Evolutionary conservation across 1,140 invertebrate genomes (phyloP).

Genomic region (Hypsibius dujardini): DNA sequence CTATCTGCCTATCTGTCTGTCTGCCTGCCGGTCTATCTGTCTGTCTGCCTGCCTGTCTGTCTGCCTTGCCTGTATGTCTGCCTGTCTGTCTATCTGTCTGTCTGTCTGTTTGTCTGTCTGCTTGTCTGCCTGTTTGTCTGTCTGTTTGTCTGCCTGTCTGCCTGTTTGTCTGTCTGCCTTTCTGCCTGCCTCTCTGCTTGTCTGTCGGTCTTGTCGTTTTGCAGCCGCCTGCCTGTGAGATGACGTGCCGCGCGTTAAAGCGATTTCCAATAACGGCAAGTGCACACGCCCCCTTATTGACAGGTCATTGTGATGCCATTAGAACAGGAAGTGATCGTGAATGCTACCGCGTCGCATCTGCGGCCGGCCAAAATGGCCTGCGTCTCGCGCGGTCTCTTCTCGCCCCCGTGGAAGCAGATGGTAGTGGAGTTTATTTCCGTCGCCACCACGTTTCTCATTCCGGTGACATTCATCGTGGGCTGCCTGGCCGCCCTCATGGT

Average conservation of each 20-base stretch:
- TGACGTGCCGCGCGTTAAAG: too few relatives aligned
- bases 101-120: too few relatives aligned
- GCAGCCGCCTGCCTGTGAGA: too few relatives aligned
- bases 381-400: slow-evolving; percentile 6
- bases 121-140: too few relatives aligned
- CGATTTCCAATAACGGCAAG: too few relatives aligned
- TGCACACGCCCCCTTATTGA: not conserved
- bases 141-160: too few relatives aligned
- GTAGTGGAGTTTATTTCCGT: not conserved
- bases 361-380: not conserved
- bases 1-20: not conserved
- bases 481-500: slow-evolving; percentile 4
- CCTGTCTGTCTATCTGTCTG: too few relatives aligned
- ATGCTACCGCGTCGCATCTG: not conserved
- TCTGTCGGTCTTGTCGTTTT: too few relatives aligned
- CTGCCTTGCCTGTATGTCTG: too few relatives aligned
- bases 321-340: not conserved
- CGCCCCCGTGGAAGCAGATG: slow-evolving; percentile 13
- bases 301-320: not conserved
- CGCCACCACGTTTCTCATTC: slow-evolving; percentile 2
- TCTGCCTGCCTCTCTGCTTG: too few relatives aligned
- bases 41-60: not conserved
- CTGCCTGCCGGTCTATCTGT: not conserved
- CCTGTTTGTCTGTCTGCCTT: too few relatives aligned
- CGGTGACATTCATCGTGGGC: not conserved